Percentiles rank a stretch among this genome's conserved stretches.
Conservation (phyloP, 2,797 vertebrate species). For the Benthosema pterotum region DNA sequence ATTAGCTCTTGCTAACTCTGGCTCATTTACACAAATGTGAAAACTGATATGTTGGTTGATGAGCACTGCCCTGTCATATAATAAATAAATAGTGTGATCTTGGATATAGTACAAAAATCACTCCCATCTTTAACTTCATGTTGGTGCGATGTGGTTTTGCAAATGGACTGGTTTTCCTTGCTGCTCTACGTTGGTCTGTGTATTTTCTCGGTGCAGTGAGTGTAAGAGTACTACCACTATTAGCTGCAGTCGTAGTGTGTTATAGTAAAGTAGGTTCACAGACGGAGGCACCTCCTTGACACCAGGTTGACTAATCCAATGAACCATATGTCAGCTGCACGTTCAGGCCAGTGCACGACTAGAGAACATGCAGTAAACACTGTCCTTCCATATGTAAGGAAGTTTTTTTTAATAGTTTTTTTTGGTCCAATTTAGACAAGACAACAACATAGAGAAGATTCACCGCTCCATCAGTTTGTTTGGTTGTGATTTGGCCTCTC, state of each 20-base stretch:
- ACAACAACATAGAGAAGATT: neutral
- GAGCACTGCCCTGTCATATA: too few relatives aligned
- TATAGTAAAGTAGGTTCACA: constrained; percentile 25
- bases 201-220: neutral
- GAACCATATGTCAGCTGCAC: constrained; percentile 68
- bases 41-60: too few relatives aligned
- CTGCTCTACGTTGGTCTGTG: neutral
- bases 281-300: constrained; percentile 47
- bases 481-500: constrained; percentile 19
- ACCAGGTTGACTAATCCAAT: constrained; percentile 68
- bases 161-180: neutral
- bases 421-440: neutral
- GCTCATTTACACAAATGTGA: too few relatives aligned
- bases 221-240: neutral
- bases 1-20: too few relatives aligned
- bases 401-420: neutral
- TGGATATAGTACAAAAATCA: too few relatives aligned
- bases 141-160: neutral
- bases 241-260: constrained; percentile 37
- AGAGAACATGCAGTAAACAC: constrained; percentile 40
- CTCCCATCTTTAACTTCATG: too few relatives aligned
- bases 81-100: too few relatives aligned
- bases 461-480: too few relatives aligned
- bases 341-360: constrained; percentile 53
- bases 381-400: constrained; percentile 65